Evolutionary conservation across 2,888 invertebrate species (phyloP).

Genomic region (Charanyca ferruginea): DNA sequence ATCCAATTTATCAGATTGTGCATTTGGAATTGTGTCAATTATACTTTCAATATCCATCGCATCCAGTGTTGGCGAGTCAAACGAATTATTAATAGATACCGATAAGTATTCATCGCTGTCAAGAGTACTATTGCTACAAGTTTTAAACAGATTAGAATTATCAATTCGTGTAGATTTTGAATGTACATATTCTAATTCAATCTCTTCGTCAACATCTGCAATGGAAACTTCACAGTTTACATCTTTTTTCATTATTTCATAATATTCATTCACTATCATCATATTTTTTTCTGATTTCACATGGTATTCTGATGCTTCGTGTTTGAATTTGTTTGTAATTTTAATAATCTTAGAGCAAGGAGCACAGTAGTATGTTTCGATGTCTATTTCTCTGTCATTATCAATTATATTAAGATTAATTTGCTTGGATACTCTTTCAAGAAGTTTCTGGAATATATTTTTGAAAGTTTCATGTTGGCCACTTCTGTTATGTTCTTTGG

Average conservation of each 20-base stretch:
- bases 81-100: too few relatives aligned
- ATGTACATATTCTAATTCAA: not conserved
- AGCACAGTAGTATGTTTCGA: slow-evolving; percentile 26
- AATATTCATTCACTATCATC: slow-evolving; percentile 20
- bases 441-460: slow-evolving; percentile 64
- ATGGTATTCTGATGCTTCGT: slow-evolving; percentile 36
- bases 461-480: slow-evolving; percentile 63
- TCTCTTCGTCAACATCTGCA: not conserved
- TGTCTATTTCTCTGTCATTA: not conserved
- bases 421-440: slow-evolving; percentile 64
- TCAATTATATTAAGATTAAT: slow-evolving; percentile 25
- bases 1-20: not conserved
- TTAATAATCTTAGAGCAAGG: slow-evolving; percentile 41
- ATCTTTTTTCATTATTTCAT: slow-evolving; percentile 16
- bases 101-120: too few relatives aligned
- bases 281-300: slow-evolving; percentile 10
- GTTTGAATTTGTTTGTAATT: slow-evolving; percentile 24
- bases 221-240: not conserved
- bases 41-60: too few relatives aligned
- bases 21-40: not conserved
- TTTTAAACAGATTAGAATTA: not conserved
- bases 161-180: not conserved
- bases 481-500: slow-evolving; percentile 65
- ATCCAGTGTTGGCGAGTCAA: too few relatives aligned
- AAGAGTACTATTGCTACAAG: accelerated